These are phyloP conservation scores for Drosophila nebulosa DNA, from an alignment of 1,140 invertebrate species.

Conservation along the genomic window DNA sequence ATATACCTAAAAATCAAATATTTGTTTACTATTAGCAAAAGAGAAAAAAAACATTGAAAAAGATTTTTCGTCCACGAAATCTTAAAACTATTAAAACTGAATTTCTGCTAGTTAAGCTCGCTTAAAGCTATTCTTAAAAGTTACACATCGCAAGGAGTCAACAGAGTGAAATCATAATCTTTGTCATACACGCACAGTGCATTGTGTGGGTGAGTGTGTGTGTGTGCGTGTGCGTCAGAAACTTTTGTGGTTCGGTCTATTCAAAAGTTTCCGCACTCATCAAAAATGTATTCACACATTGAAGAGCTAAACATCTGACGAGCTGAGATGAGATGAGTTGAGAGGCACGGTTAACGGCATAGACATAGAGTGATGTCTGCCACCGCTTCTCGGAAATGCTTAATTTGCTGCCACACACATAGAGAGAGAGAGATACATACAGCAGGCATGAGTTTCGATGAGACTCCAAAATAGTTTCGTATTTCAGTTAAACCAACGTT, in stretches of 20 bases:
- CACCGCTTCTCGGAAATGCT: constrained; percentile 33
- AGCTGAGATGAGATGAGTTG: neutral
- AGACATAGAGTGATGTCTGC: neutral
- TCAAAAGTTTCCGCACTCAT: constrained; percentile 24
- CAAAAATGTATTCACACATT: constrained; percentile 26
- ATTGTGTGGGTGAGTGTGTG: neutral
- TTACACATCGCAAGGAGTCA: neutral
- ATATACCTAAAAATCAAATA: neutral
- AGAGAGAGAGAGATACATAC: neutral
- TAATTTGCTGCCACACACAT: constrained; percentile 29
- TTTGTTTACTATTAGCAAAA: neutral
- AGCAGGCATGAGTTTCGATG: constrained; percentile 42
- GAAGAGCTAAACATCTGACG: constrained; percentile 15
- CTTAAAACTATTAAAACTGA: neutral
- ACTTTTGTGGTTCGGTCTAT: constrained; percentile 26
- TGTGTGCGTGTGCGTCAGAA: constrained; percentile 1
- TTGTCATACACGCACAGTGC: neutral
- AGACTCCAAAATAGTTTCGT: constrained; percentile 44
- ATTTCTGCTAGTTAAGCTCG: neutral
- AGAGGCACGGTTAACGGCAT: neutral
- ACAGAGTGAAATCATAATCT: neutral
- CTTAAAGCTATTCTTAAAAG: neutral
- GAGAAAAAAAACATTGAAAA: neutral
- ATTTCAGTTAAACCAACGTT: constrained; percentile 13
- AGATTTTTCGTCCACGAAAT: neutral